A percentile compares a stretch with the other conserved stretches of the same genome.
Conservation (phyloP, 2,797 vertebrate genomes). For the Danio jaintianensis region DNA sequence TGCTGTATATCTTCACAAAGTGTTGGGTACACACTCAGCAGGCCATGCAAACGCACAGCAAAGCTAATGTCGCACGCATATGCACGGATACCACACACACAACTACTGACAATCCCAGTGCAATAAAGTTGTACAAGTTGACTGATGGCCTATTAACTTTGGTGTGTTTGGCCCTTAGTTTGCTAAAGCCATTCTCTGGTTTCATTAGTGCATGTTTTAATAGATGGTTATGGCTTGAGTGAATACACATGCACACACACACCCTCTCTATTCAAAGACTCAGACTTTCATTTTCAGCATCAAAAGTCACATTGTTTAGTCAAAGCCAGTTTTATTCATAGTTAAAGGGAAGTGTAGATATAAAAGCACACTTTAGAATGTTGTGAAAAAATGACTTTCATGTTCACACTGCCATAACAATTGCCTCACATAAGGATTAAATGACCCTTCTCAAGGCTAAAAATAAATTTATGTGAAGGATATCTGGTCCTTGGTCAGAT, state of each 20-base stretch:
- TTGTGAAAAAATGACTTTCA: no score
- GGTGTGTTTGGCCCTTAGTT: conserved; percentile 26
- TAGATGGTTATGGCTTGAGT: conserved; percentile 27
- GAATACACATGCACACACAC: conserved; percentile 2
- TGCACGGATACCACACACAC: conserved; percentile 2
- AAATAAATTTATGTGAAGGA: no score
- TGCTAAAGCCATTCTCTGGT: conserved; percentile 47
- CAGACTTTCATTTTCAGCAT: conserved; percentile 17
- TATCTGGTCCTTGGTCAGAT: no score
- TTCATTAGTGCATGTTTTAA: conserved; percentile 48
- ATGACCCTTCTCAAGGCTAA: no score
- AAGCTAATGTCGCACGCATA: neutral
- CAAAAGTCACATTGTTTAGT: conserved; percentile 5
- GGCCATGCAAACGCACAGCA: neutral
- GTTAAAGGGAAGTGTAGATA: no score
- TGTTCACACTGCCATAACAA: no score
- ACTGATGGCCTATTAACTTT: conserved; percentile 23
- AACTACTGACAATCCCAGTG: conserved; percentile 15
- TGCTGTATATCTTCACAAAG: conserved; percentile 25
- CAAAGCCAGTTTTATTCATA: no score
- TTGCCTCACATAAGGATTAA: no score
- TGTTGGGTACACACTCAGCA: neutral
- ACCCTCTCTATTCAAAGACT: conserved; percentile 6
- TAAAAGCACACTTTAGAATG: no score
- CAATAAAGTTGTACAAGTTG: conserved; percentile 40